Base-by-base conservation (phyloP, 2,888 invertebrate genomes). In the Halictus ligatus region DNA sequence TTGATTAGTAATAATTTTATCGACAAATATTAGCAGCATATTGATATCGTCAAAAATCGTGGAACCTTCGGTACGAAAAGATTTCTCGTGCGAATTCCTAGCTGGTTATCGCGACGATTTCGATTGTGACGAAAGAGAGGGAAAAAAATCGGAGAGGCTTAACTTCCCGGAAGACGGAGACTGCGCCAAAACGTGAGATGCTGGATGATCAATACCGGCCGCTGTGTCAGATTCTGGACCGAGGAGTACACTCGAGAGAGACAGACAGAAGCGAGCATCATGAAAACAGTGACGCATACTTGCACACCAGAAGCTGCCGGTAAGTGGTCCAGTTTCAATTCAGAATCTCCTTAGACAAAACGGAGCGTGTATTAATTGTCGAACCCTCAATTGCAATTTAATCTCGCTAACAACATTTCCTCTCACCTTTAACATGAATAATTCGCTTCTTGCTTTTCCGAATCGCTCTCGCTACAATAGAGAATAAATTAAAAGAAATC, bases 181-280 rank as follows among this genome's bases (percentile, higher is more conserved):
- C 91, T 92, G 92, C 91, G 92, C 92, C 80, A 80, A 72, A 72
- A 46, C 67, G 76, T 58, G 82, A 78, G 90, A 91, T 87, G 91
- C 89, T 90, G 89, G 58, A 87, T 90, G 86, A 93, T 93, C 93
- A 93, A 93, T 93, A 93, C 89, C 80, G 50, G 78, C 83, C 75
- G 46, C 40, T 58, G 82, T 80, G 74, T 85, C 78, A 43, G 82
- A 77, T 71, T 79, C 81, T 82, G 87, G 81, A 85, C 86, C 89
- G 87, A 84, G 85, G 73, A 81, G 58, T 75, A 78, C 85, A 89
- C 71, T 81, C 78, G 84, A 89, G 85, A 84, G 86, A 87, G 81
- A 85, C 46, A 84, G 80, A 81, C 75, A 74, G 72, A 84, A 83
- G 72, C 18, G 69, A 89, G 75, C 86, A 91, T 89, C 85, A 92